Base-by-base conservation (phyloP, 1,140 invertebrate species). In the Pseudomyrmex concolor region DNA sequence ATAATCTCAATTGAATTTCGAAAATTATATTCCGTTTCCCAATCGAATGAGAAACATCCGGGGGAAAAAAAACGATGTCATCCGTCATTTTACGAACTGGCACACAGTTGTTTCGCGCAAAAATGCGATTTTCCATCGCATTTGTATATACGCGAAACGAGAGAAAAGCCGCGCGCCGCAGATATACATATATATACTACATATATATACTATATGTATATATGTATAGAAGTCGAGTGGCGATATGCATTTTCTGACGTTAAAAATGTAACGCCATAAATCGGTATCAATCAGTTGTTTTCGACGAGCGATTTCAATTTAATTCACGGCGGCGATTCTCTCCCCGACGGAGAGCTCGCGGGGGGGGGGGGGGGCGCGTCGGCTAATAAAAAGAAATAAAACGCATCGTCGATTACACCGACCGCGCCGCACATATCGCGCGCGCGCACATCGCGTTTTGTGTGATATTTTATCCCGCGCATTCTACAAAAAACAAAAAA, bases 221-320 rank as follows among this genome's bases (percentile, higher is more conserved):
- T 13, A 17, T 4, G 19, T 54, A 63, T 62, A 67, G 62, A 84
- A 51, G 8, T 48, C 48, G 51, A 17, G n/a, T 55, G 51, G 19
- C 9, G 2, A 13, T 34, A 43, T 17, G 15, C 54, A 50, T 71
- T 80, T 80, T 50, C 43, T 48, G 22, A 8, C 45, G 66, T 80
- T 80, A 59, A 70, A 78, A 70, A 57, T 68, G 15, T 78, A 70
- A 80, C 76, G 19, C 55, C 19, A 68, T 80, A 70, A 80, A 80
- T 80, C 66, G 76, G 43, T 22, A 80, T 80, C 76, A 71, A 80
- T 80, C 66, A 80, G 76, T 80, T 80, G 76, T 80, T 80, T 80
- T 80, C 54, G 66, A 80, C 66, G 70, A 80, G 70, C 64, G 76
- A 80, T 80, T 59, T 71, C 76, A 71, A 71, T 80, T 80, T 71